Evolutionary conservation across 64 coral and sea anemone genomes (phyloP).

Genomic region (Dendrophyllia cribrosa): DNA sequence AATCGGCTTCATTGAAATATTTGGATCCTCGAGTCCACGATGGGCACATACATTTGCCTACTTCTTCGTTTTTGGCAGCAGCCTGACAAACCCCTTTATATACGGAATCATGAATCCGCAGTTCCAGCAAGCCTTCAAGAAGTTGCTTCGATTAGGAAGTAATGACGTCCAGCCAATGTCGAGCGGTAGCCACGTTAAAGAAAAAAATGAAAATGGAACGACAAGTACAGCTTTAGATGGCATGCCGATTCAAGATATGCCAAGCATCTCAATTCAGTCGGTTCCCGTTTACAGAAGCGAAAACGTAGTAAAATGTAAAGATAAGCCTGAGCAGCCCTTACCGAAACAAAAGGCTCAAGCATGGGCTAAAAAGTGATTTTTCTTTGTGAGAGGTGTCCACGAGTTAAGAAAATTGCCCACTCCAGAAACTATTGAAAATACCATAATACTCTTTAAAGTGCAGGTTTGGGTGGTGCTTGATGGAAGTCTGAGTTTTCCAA

Average conservation of each 20-base stretch:
- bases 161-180: conserved; percentile 22
- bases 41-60: conserved; percentile 32
- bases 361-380: not conserved
- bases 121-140: conserved; percentile 57
- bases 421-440: no score
- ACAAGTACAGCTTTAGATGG: not conserved
- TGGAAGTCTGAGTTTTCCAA: no score
- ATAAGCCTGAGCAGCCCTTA: not conserved
- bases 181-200: not conserved
- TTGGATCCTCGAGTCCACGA: not conserved
- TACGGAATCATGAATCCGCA: conserved; percentile 75
- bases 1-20: conserved; percentile 46
- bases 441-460: no score
- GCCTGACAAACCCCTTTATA: conserved; percentile 80
- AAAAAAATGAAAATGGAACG: not conserved
- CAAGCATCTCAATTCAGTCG: not conserved
- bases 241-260: not conserved
- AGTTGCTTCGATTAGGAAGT: not conserved
- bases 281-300: not conserved
- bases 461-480: no score
- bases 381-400: no score
- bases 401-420: no score
- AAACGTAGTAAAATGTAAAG: not conserved
- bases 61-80: conserved; percentile 80
- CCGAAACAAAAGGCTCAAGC: not conserved